Conservation (phyloP, 2,888 invertebrate species). For the Aphidius colemani region DNA sequence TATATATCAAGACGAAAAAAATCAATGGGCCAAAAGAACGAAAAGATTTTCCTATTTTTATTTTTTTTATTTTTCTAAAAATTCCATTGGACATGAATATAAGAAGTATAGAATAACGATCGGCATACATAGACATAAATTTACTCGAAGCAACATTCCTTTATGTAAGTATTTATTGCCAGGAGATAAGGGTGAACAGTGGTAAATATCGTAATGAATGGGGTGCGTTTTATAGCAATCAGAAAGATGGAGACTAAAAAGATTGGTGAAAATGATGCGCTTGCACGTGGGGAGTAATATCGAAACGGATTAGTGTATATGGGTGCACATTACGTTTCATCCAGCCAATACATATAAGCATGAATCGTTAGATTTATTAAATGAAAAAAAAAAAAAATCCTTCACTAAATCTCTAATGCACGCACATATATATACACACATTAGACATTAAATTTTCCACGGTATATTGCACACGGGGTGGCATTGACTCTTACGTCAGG, state of each 20-base stretch:
- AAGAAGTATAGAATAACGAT: too few species aligned
- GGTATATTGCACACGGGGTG: constrained; percentile 37
- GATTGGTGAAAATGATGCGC: constrained; percentile 12
- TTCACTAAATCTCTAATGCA: constrained; percentile 29
- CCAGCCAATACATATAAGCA: constrained; percentile 3
- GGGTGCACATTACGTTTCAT: constrained; percentile 27
- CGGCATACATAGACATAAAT: too few species aligned
- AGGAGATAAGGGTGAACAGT: constrained; percentile 18
- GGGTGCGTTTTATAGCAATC: not conserved
- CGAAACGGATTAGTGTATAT: constrained; percentile 17
- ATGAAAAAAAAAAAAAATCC: constrained; percentile 33
- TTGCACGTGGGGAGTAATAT: constrained; percentile 13
- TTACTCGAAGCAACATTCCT: too few species aligned
- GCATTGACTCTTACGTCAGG: constrained; percentile 33
- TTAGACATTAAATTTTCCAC: constrained; percentile 49
- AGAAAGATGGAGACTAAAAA: not conserved
- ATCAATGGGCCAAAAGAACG: too few species aligned
- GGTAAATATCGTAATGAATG: constrained; percentile 16
- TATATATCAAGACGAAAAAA: too few species aligned
- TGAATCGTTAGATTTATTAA: constrained; percentile 5
- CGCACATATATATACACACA: constrained; percentile 33
- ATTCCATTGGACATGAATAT: too few species aligned
- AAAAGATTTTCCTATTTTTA: too few species aligned
- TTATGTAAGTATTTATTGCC: not conserved
- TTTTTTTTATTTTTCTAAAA: too few species aligned